These are phyloP conservation scores for Meloidogyne hapla DNA, from an alignment of 1,140 invertebrate species.

Conservation along the genomic window DNA sequence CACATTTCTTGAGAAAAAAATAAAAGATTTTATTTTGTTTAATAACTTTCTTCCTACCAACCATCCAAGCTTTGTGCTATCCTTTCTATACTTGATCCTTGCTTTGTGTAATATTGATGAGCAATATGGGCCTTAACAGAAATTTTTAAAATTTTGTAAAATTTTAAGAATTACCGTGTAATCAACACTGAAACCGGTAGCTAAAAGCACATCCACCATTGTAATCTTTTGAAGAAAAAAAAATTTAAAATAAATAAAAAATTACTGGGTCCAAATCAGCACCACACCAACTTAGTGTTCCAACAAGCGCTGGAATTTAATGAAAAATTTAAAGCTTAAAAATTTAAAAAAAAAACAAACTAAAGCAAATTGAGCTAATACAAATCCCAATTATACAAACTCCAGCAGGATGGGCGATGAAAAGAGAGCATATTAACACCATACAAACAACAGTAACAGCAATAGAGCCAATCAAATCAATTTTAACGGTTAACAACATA, in stretches of 20 bases:
- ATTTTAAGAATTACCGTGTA: no score
- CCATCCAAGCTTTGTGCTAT: constrained; percentile 43
- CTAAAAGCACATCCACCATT: constrained; percentile 57
- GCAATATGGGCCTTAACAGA: constrained; percentile 56
- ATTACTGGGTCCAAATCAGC: constrained; percentile 62
- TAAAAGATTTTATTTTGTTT: not conserved
- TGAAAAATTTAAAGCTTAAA: constrained; percentile 18
- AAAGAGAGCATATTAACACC: constrained; percentile 60
- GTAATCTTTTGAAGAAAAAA: constrained; percentile 12
- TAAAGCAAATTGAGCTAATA: constrained; percentile 61
- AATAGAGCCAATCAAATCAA: constrained; percentile 62
- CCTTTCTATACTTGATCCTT: constrained; percentile 40
- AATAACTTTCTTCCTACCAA: not conserved
- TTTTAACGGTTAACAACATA: constrained; percentile 58
- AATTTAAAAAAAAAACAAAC: constrained; percentile 25
- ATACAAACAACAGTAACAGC: constrained; percentile 63
- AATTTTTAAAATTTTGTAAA: not conserved
- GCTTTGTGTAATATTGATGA: constrained; percentile 57
- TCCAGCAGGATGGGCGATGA: constrained; percentile 52
- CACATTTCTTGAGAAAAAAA: constrained; percentile 53
- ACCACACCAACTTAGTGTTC: constrained; percentile 59
- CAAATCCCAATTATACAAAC: constrained; percentile 55
- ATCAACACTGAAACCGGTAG: constrained; percentile 60
- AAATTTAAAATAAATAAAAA: constrained; percentile 24
- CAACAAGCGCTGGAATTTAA: constrained; percentile 57